Evolutionary conservation across 2,888 invertebrate genomes (phyloP).

Genomic region (Dendrolimus houi): DNA sequence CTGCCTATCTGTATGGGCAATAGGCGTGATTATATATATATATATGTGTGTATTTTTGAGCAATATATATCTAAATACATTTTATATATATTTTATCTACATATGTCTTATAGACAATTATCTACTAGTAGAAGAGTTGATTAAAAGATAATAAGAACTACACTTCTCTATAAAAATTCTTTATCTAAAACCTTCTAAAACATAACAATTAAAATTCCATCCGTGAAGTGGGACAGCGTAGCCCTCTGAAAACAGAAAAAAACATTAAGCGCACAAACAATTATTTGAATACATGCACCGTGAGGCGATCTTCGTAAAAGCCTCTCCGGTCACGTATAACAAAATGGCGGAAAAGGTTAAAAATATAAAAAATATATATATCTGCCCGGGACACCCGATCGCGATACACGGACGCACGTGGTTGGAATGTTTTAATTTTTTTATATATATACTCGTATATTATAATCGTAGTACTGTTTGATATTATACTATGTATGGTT

Average conservation of each 20-base stretch:
- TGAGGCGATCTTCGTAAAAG: slow-evolving; percentile 51
- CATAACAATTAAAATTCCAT: slow-evolving; percentile 41
- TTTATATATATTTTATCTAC: too few relatives aligned
- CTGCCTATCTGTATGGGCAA: too few relatives aligned
- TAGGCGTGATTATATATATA: too few relatives aligned
- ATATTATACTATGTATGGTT: not conserved
- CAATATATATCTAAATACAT: too few relatives aligned
- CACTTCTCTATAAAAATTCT: slow-evolving; percentile 18
- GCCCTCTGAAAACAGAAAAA: slow-evolving; percentile 36
- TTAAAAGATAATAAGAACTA: not conserved
- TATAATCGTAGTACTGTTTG: not conserved
- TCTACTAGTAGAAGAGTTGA: too few relatives aligned
- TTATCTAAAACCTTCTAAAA: slow-evolving; percentile 33
- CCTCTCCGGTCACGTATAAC: slow-evolving; percentile 60
- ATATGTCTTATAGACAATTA: too few relatives aligned
- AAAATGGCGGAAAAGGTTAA: slow-evolving; percentile 41
- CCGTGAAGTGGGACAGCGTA: slow-evolving; percentile 16
- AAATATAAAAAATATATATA: slow-evolving; percentile 33
- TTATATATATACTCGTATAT: slow-evolving; percentile 21
- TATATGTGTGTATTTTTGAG: too few relatives aligned
- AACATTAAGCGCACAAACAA: slow-evolving; percentile 25
- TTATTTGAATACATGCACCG: slow-evolving; percentile 56
- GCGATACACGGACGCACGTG: slow-evolving; percentile 65
- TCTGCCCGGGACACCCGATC: slow-evolving; percentile 64
- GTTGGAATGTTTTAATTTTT: slow-evolving; percentile 66